Evolutionary conservation across 2,797 vertebrate genomes (phyloP).

Genomic region (Vipera ursinii): DNA sequence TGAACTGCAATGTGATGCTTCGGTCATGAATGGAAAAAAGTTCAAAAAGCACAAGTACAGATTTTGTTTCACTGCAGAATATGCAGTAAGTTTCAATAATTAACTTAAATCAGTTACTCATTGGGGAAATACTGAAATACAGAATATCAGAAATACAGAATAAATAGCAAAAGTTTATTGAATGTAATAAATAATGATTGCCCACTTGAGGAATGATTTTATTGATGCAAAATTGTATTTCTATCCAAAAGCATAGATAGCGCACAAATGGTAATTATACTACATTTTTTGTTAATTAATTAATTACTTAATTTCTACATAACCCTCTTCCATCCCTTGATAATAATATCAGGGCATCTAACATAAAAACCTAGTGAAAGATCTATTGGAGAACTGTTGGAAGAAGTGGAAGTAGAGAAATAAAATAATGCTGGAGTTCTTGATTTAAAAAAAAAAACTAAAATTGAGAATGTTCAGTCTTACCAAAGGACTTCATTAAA

Average conservation of each 20-base stretch:
- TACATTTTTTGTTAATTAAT: neutral
- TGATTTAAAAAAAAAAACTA: neutral
- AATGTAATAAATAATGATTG: conserved; percentile 26
- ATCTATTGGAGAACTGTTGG: neutral
- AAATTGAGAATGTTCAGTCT: neutral
- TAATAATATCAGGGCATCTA: neutral
- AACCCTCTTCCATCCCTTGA: neutral
- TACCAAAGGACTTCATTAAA: neutral
- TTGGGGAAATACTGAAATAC: rapidly evolving
- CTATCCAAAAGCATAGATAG: neutral
- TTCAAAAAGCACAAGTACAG: neutral
- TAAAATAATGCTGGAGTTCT: neutral
- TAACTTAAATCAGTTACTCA: neutral
- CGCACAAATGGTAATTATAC: neutral
- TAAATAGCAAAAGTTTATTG: conserved; percentile 29
- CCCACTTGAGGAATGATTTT: conserved; percentile 34
- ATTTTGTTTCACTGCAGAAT: neutral
- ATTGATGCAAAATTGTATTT: neutral
- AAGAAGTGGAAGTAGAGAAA: neutral
- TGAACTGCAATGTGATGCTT: neutral
- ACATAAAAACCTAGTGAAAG: neutral
- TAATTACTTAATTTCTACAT: neutral
- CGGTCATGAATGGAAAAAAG: neutral
- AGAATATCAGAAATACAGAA: neutral
- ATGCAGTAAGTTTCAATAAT: neutral